phyloP scores from a whole-genome alignment of 2,113 vertebrate genomes.

The Microtus ochrogaster region DNA sequence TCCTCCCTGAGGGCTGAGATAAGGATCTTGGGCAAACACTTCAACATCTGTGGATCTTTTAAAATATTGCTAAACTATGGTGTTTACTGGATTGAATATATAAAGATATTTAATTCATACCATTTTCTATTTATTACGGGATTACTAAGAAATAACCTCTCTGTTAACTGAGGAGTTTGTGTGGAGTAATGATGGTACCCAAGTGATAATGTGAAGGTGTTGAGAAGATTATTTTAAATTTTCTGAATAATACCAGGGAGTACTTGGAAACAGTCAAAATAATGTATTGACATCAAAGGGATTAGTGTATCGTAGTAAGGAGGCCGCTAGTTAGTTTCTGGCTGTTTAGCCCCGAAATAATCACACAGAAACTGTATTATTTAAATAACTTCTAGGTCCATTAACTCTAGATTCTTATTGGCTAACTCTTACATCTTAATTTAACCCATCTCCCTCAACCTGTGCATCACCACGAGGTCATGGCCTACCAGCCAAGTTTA shows the following conservation, averaged over 20 bases:
- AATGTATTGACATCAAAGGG: neutral
- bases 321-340: too few species aligned
- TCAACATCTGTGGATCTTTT: too few species aligned
- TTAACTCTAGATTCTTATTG: too few species aligned
- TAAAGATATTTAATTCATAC: neutral
- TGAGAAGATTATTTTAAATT: neutral
- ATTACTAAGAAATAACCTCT: neutral
- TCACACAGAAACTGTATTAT: too few species aligned
- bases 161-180: neutral
- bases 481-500: too few species aligned
- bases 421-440: too few species aligned
- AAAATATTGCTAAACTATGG: neutral
- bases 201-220: neutral
- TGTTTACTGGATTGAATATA: neutral
- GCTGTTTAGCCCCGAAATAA: too few species aligned
- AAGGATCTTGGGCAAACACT: neutral
- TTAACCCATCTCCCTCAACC: too few species aligned
- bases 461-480: too few species aligned
- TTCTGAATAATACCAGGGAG: neutral
- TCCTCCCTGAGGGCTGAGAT: too few species aligned
- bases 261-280: neutral
- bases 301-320: neutral
- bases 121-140: neutral
- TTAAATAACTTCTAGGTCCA: too few species aligned
- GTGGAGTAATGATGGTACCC: rapidly evolving